Percentiles rank a stretch among this genome's conserved stretches.
Evolutionary conservation across 2,113 vertebrate species (phyloP).

Genomic region (Rhinopomastus cyanomelas): DNA sequence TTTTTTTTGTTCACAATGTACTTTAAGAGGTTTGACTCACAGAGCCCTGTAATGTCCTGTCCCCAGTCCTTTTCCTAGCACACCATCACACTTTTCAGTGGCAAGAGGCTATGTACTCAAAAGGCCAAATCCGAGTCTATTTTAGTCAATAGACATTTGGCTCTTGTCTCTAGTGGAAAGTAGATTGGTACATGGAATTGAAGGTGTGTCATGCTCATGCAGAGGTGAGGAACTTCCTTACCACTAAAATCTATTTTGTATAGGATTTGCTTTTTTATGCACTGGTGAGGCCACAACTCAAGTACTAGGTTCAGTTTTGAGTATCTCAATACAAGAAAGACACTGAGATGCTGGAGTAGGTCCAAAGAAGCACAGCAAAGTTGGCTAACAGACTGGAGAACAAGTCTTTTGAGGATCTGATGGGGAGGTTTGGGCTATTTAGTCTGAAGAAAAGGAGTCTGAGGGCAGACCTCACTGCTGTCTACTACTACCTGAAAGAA

Average conservation of each 20-base stretch:
- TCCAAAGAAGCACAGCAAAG: too few relatives aligned
- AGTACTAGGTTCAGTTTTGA: too few relatives aligned
- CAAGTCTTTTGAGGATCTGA: too few relatives aligned
- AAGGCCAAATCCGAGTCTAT: background rate
- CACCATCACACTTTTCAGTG: background rate
- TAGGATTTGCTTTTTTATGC: background rate
- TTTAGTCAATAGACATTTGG: background rate
- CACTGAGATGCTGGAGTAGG: too few relatives aligned
- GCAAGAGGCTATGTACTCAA: background rate
- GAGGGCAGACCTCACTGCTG: too few relatives aligned
- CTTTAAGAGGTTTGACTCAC: background rate
- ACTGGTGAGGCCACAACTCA: too few relatives aligned
- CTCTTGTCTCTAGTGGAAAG: background rate
- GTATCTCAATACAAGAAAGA: too few relatives aligned
- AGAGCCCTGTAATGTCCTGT: fast-evolving
- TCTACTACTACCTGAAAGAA: too few relatives aligned
- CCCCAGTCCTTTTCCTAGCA: background rate
- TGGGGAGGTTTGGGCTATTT: too few relatives aligned
- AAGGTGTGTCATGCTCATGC: background rate
- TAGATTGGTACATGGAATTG: background rate
- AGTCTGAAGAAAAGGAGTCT: too few relatives aligned
- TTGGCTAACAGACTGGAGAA: too few relatives aligned
- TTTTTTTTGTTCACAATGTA: background rate
- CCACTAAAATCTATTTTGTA: background rate
- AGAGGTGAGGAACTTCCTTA: background rate